Conservation (phyloP, 1,140 invertebrate genomes). For the Achroia grisella region DNA sequence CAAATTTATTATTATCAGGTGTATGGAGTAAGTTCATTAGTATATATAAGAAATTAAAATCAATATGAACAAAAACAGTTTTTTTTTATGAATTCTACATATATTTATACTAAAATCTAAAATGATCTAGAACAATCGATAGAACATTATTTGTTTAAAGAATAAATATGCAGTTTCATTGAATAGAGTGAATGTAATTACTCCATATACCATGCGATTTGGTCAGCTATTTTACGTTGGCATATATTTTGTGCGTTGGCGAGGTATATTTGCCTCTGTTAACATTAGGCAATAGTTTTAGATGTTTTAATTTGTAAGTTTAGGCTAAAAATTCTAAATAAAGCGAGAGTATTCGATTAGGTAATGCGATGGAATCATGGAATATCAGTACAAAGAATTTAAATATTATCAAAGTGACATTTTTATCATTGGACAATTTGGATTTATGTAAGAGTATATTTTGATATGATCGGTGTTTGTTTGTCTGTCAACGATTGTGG, state of each 20-base stretch:
- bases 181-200: slow-evolving; percentile 22
- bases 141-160: background rate
- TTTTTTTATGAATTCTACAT: no score
- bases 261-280: slow-evolving; percentile 36
- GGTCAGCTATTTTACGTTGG: background rate
- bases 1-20: slow-evolving; percentile 28
- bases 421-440: slow-evolving; percentile 32
- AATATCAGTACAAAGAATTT: slow-evolving; percentile 68
- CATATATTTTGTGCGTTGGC: slow-evolving; percentile 16
- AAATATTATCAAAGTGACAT: slow-evolving; percentile 37
- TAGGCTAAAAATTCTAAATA: slow-evolving; percentile 47
- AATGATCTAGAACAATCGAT: no score
- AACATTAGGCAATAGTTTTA: slow-evolving; percentile 47
- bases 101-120: no score
- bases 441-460: slow-evolving; percentile 51
- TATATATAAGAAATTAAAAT: no score
- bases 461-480: slow-evolving; percentile 51
- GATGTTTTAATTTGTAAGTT: slow-evolving; percentile 42
- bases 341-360: slow-evolving; percentile 41
- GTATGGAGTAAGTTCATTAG: slow-evolving; percentile 16
- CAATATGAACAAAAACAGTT: no score
- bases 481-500: slow-evolving; percentile 22
- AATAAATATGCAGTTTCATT: no score
- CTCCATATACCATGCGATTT: slow-evolving; percentile 10
- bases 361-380: slow-evolving; percentile 42